Conservation (phyloP, 2,797 vertebrate species). For the Microctenopoma stevenorrisi region DNA sequence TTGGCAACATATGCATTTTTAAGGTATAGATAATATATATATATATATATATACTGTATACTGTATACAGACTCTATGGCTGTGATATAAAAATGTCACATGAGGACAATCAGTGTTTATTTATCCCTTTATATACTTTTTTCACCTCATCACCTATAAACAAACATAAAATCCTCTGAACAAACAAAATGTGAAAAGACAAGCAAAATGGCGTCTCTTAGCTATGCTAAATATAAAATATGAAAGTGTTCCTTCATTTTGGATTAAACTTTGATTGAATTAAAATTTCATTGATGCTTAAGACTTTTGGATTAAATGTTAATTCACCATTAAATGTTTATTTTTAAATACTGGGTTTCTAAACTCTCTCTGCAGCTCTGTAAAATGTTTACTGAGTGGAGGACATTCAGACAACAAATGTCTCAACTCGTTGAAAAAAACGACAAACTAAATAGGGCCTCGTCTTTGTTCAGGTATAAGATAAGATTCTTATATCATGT, state of each 20-base stretch:
- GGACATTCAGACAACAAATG: background rate
- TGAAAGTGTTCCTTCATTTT: slow-evolving; percentile 37
- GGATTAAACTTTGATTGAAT: slow-evolving; percentile 63
- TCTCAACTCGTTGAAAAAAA: slow-evolving; percentile 10
- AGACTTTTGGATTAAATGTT: slow-evolving; percentile 65
- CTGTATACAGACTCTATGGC: background rate
- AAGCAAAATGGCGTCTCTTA: slow-evolving; percentile 35
- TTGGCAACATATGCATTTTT: background rate
- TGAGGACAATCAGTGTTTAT: background rate
- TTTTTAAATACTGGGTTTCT: slow-evolving; percentile 42
- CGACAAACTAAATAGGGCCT: background rate
- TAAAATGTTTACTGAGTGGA: slow-evolving; percentile 22
- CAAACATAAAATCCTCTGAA: background rate
- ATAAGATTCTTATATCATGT: slow-evolving; percentile 2
- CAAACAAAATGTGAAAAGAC: slow-evolving; percentile 5
- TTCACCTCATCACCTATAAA: background rate
- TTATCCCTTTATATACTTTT: background rate
- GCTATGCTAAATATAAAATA: slow-evolving; percentile 29
- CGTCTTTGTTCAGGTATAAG: background rate
- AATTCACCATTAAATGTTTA: slow-evolving; percentile 67
- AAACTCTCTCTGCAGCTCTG: slow-evolving; percentile 31
- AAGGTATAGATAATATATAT: slow-evolving; percentile 6
- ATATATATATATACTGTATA: background rate
- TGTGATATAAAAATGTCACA: slow-evolving; percentile 6
- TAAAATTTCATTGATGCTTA: slow-evolving; percentile 51